Evolutionary conservation across 2,888 invertebrate genomes (phyloP), one percentile per base, ranked within the genome.

Genomic region (Ypsolopha sequella): DNA sequence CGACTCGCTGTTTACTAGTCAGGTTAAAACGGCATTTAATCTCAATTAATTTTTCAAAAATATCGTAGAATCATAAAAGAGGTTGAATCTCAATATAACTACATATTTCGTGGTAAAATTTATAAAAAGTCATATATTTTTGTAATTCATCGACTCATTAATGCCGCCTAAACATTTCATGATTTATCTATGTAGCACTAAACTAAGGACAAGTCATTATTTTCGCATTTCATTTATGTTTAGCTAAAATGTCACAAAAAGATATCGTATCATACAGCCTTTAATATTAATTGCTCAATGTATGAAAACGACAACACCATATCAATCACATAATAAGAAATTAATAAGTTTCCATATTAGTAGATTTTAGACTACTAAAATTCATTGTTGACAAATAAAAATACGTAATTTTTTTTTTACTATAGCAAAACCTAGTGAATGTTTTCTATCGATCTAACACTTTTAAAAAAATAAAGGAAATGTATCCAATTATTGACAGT

Each of bases 261-360:
- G 0, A 11, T 36, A 9, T 47, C 14, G 14, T 13, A 44, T 33
- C 44, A 44, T 44, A 13, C 44, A 24, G 1, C 6, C 4, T 7
- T 35, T 36, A 46, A 47, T 44, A 38, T 14, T 46, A 10, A 49
- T 74, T 76, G 73, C 76, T 76, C 76, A 76, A 74, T 64, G 55
- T 58, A 24, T 24, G 24, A 38, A 55, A 63, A 64, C 58, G 56
- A 55, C 59, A 60, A 68, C 65, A 66, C 63, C 73, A 76, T 75
- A 75, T 39, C 39, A 39, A 39, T 74, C 74, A 70, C 59, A 56
- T 57, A 41, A 56, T 54, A 53, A 50, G 53, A 64, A 24, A 24
- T 24, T 24, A 24, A 24, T 24, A 24, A 58, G 67, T 70, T 74
- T 72, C 73, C 73, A 73, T 70, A 70, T 70, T 69, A 62, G 57